These are phyloP conservation scores for Peromyscus californicus DNA, from an alignment of 2,113 vertebrate species.

Conservation along the genomic window DNA sequence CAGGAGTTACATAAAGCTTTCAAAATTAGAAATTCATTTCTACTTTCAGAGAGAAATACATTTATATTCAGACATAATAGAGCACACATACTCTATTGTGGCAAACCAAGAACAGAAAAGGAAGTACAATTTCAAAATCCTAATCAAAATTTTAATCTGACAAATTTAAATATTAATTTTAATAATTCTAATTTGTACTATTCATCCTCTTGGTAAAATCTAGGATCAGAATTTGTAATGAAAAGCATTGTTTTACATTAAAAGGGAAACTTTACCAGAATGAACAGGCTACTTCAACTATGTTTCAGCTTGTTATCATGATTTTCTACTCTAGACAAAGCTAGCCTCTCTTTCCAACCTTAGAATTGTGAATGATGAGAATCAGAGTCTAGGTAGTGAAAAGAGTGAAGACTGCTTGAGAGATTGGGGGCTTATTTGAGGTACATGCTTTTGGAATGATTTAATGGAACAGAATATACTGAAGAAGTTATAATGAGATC, in stretches of 20 bases:
- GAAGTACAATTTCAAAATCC: background rate
- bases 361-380: background rate
- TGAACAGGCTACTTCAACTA: background rate
- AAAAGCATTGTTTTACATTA: background rate
- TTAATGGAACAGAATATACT: background rate
- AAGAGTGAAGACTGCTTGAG: background rate
- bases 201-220: background rate
- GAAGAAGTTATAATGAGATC: background rate
- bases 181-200: background rate
- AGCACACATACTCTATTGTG: background rate
- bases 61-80: conserved; percentile 23
- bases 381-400: background rate
- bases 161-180: background rate
- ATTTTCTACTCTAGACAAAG: background rate
- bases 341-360: background rate
- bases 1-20: background rate
- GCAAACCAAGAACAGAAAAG: background rate
- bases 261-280: background rate
- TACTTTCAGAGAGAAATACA: background rate
- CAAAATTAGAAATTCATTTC: background rate
- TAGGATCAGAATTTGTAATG: background rate
- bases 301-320: background rate
- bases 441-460: background rate
- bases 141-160: background rate
- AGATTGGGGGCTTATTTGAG: background rate